Evolutionary conservation across 2,797 vertebrate species (phyloP).

Genomic region (Rhynchotus rufescens): DNA sequence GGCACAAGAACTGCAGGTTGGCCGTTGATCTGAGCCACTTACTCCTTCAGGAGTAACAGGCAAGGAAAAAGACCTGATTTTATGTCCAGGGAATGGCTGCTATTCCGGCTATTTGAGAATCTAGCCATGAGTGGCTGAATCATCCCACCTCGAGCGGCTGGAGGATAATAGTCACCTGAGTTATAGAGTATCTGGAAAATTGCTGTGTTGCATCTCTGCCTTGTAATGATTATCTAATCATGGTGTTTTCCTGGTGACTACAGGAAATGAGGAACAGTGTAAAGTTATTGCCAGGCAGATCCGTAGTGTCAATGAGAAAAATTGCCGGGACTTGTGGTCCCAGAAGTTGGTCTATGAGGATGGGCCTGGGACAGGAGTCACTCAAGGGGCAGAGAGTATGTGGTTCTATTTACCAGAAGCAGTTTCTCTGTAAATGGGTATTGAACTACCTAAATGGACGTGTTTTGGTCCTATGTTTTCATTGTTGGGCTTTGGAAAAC

Average conservation of each 20-base stretch:
- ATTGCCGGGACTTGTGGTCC: background rate
- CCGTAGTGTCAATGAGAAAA: background rate
- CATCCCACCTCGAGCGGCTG: background rate
- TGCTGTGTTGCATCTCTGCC: background rate
- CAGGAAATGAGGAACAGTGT: background rate
- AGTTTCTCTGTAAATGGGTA: background rate
- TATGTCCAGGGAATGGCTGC: conserved; percentile 30
- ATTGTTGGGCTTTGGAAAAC: background rate
- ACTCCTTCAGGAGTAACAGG: background rate
- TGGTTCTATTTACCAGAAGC: background rate
- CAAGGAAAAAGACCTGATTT: background rate
- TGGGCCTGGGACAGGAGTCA: background rate
- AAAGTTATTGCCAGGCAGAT: background rate
- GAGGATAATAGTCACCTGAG: background rate
- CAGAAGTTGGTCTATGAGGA: background rate
- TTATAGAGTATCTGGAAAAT: background rate
- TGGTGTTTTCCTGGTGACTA: background rate
- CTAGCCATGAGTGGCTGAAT: background rate
- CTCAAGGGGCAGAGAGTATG: background rate
- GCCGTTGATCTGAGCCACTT: background rate
- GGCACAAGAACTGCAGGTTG: background rate
- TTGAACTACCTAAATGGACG: fast-evolving
- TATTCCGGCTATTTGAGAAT: conserved; percentile 43
- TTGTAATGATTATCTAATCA: conserved; percentile 34
- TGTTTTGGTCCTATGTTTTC: background rate